Conservation (phyloP, 2,888 invertebrate species). For the Myathropa florea region DNA sequence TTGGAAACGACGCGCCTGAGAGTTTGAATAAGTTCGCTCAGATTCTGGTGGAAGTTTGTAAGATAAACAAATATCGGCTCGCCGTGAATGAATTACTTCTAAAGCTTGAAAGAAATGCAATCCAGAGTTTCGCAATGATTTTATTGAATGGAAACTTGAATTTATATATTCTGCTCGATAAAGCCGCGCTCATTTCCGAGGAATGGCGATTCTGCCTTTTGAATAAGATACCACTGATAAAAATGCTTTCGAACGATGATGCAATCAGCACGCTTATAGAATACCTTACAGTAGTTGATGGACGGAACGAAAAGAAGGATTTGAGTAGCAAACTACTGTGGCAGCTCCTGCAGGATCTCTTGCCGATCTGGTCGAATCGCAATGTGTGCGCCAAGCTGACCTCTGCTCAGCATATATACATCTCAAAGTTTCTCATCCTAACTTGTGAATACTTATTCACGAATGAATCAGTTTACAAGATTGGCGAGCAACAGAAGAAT, state of each 20-base stretch:
- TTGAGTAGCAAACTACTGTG: conserved; percentile 28
- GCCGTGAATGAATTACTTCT: conserved; percentile 82
- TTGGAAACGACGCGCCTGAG: conserved; percentile 81
- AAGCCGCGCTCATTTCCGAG: conserved; percentile 81
- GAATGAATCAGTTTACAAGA: conserved; percentile 55
- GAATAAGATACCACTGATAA: conserved; percentile 84
- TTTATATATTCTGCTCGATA: conserved; percentile 79
- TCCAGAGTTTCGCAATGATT: conserved; percentile 83
- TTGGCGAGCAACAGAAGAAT: conserved; percentile 71
- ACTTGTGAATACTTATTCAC: conserved; percentile 81
- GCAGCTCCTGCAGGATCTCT: conserved; percentile 81
- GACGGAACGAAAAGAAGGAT: conserved; percentile 72
- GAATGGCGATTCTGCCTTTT: conserved; percentile 87
- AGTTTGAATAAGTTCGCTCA: conserved; percentile 82
- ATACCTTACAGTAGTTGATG: conserved; percentile 82
- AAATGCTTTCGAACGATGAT: conserved; percentile 81
- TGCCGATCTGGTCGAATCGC: conserved; percentile 87
- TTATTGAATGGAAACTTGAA: conserved; percentile 82
- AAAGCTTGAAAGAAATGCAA: conserved; percentile 83
- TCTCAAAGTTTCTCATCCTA: conserved; percentile 85
- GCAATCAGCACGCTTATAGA: conserved; percentile 84
- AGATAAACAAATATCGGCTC: conserved; percentile 76
- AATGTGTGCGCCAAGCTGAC: conserved; percentile 84
- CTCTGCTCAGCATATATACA: conserved; percentile 86
- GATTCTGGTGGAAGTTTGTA: conserved; percentile 82